phyloP scores from a whole-genome alignment of 1,140 invertebrate species.

The Phortica variegata region DNA sequence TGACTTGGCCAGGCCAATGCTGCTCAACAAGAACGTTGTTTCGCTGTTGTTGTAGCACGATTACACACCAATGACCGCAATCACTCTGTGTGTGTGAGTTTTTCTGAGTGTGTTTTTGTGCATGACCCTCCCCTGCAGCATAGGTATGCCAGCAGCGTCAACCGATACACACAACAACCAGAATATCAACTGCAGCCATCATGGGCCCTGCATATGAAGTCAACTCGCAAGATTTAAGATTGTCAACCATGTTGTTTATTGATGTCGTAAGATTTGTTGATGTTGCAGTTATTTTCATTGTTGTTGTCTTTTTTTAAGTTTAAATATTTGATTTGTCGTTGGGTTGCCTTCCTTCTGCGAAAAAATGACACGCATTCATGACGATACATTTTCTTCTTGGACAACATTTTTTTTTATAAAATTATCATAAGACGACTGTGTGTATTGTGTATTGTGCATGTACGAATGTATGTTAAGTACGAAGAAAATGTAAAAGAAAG shows the following conservation, averaged over 20 bases:
- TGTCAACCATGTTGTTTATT: conserved; percentile 54
- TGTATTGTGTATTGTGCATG: no score
- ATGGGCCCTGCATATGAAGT: conserved; percentile 30
- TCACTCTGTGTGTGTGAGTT: neutral
- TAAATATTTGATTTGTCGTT: conserved; percentile 4
- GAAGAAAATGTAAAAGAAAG: no score
- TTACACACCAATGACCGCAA: no score
- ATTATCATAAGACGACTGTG: no score
- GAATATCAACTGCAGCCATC: conserved; percentile 24
- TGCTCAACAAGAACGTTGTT: no score
- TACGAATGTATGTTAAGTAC: no score
- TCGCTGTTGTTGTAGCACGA: no score
- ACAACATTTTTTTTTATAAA: no score
- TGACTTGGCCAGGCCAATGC: no score
- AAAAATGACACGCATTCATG: no score
- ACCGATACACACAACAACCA: conserved; percentile 13
- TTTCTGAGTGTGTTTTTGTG: conserved; percentile 7
- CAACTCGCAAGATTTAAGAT: conserved; percentile 50
- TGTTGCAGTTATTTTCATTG: conserved; percentile 24
- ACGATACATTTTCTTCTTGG: no score
- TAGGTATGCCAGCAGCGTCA: conserved; percentile 45
- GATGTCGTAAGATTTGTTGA: conserved; percentile 48
- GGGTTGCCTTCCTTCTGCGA: no score
- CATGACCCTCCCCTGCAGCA: conserved; percentile 41
- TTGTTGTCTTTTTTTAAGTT: conserved; percentile 4